These are phyloP conservation scores for Ostrea denselamellosa DNA, from an alignment of 1,140 invertebrate species.

Conservation along the genomic window DNA sequence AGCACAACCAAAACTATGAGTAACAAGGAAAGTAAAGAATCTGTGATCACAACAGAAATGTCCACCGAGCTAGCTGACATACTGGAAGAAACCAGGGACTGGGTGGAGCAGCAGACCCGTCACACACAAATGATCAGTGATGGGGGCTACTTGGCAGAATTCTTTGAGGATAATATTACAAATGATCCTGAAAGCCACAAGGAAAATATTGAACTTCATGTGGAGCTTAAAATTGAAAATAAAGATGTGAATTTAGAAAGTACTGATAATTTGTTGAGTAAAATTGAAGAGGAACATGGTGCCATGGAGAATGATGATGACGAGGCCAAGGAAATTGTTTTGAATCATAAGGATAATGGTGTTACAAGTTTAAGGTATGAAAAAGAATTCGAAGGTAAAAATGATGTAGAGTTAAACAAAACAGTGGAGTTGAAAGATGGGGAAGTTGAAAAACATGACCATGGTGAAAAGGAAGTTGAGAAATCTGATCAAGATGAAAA, in stretches of 20 bases:
- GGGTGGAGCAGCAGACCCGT: slow-evolving; percentile 38
- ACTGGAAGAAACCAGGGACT: slow-evolving; percentile 40
- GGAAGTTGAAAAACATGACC: not conserved
- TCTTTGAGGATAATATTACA: slow-evolving; percentile 52
- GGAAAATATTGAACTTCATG: slow-evolving; percentile 15
- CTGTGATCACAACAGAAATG: slow-evolving; percentile 53
- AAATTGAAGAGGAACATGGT: slow-evolving; percentile 11
- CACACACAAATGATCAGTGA: slow-evolving; percentile 44
- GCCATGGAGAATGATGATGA: not conserved
- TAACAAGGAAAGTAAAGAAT: slow-evolving; percentile 66
- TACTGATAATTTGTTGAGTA: not conserved
- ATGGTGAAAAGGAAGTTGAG: slow-evolving; percentile 1
- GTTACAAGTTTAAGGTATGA: not conserved
- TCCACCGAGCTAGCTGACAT: slow-evolving; percentile 35
- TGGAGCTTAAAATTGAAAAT: not conserved
- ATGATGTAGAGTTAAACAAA: not conserved
- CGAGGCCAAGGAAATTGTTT: not conserved
- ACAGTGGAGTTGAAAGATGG: not conserved
- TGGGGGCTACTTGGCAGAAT: slow-evolving; percentile 43
- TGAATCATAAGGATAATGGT: not conserved
- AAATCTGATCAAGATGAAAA: not conserved
- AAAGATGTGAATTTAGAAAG: not conserved
- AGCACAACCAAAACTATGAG: slow-evolving; percentile 58
- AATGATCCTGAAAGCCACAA: slow-evolving; percentile 38
- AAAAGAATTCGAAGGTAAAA: not conserved